Evolutionary conservation across 2,797 vertebrate genomes (phyloP), one percentile per base, ranked within the genome.

Genomic region (Liasis olivaceus): DNA sequence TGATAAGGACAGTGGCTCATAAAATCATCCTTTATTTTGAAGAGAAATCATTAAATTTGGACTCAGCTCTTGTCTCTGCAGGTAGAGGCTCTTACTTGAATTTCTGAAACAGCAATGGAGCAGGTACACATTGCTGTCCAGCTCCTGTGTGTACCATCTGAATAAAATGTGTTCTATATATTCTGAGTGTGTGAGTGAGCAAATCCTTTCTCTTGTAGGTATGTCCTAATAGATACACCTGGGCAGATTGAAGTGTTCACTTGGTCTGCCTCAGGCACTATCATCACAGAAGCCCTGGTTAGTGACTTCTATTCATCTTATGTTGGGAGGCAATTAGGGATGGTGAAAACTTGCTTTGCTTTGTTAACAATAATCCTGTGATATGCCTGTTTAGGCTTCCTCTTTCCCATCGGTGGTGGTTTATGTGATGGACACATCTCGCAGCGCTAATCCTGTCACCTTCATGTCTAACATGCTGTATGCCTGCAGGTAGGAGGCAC

Each of bases 381-480:
- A 3, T 26, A 7, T 60, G 42, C 31, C 63, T 89, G 93, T 94
- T 85, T 94, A 99, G 99, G 99, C 99, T 14, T 99, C 99, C 0
- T 98, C 98, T 4, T 99, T 99, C 94, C 99, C 99, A 63, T 99
- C 99, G 0, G 98, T 99, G 28, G 98, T 99, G 85, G 96, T 99
- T 93, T 99, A 99, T 26, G 98, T 99, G 94, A 99, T 99, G 99
- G 99, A 99, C 96, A 99, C 99, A 2, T 99, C 99, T 59, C 98
- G 99, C 95, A 99, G 99, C 92, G 98, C 98, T 89, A 99, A 96
- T 94, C 99, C 99, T 0, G 98, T 99, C 95, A 99, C 99, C 4
- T 99, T 99, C 96, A 99, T 99, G 99, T 99, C 99, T 96, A 99
- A 99, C 97, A 99, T 99, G 99, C 97, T 99, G 1, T 99, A 99